Conservation (phyloP, 2,888 invertebrate species). For the Argyresthia albistria region DNA sequence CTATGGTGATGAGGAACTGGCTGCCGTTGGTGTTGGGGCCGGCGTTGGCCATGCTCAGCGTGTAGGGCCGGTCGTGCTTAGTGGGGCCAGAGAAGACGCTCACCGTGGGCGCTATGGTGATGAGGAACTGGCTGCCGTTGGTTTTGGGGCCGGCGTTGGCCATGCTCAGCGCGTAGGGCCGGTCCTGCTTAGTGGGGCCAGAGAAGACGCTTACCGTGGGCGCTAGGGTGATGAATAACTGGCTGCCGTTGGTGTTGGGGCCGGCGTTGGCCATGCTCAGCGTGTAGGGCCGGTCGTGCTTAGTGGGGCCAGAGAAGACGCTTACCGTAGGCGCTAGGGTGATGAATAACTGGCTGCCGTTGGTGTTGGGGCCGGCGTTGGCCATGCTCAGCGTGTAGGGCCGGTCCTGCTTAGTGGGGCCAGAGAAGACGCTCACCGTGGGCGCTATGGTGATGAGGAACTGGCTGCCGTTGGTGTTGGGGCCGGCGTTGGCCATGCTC, state of each 20-base stretch:
- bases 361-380: conserved; percentile 97
- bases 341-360: conserved; percentile 99
- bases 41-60: conserved; percentile 91
- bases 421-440: too few relatives aligned
- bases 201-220: too few relatives aligned
- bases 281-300: too few relatives aligned
- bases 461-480: conserved; percentile 98
- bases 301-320: too few relatives aligned
- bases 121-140: conserved; percentile 98
- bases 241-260: too few relatives aligned
- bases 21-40: conserved; percentile 98
- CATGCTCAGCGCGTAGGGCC: conserved; percentile 98
- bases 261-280: too few relatives aligned
- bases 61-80: too few relatives aligned
- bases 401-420: too few relatives aligned
- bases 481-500: conserved; percentile 97
- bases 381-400: conserved; percentile 78
- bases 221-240: too few relatives aligned
- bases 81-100: too few relatives aligned
- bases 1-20: conserved; percentile 98
- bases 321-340: conserved; percentile 96
- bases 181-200: conserved; percentile 90
- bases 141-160: conserved; percentile 92
- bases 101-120: conserved; percentile 96
- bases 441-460: conserved; percentile 98